phyloP scores from a whole-genome alignment of 2,888 invertebrate genomes.

The Byasa hedistus region DNA sequence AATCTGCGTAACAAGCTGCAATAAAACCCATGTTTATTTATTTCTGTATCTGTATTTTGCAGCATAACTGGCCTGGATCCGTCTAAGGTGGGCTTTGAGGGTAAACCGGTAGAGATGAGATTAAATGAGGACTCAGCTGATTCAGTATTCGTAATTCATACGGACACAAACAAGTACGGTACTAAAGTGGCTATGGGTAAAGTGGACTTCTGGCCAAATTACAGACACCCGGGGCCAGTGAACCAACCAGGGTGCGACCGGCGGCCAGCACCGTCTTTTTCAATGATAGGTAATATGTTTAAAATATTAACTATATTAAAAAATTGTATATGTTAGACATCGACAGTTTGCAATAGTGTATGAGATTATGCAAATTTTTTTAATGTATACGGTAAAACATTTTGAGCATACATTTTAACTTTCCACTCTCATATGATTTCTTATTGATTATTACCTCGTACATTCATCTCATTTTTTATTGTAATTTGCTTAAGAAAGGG shows the following conservation, averaged over 20 bases:
- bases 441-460: too few species aligned
- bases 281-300: constrained; percentile 51
- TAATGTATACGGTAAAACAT: not conserved
- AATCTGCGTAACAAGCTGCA: not conserved
- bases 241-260: constrained; percentile 61
- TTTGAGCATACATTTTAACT: not conserved
- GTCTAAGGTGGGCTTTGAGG: constrained; percentile 56
- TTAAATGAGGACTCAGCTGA: constrained; percentile 54
- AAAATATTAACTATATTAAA: not conserved
- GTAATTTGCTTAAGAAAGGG: too few species aligned
- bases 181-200: constrained; percentile 49
- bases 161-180: constrained; percentile 66
- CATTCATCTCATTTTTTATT: too few species aligned
- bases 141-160: constrained; percentile 58
- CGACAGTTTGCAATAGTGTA: too few species aligned
- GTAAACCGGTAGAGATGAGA: constrained; percentile 42
- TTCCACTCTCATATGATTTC: not conserved
- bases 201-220: constrained; percentile 73
- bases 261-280: constrained; percentile 45
- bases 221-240: constrained; percentile 45
- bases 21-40: not conserved
- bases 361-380: too few species aligned
- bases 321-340: not conserved
- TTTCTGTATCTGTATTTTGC: constrained; percentile 27
- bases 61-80: constrained; percentile 71